Conservation (phyloP, 2,888 invertebrate species). For the Cephus nigrinus region DNA sequence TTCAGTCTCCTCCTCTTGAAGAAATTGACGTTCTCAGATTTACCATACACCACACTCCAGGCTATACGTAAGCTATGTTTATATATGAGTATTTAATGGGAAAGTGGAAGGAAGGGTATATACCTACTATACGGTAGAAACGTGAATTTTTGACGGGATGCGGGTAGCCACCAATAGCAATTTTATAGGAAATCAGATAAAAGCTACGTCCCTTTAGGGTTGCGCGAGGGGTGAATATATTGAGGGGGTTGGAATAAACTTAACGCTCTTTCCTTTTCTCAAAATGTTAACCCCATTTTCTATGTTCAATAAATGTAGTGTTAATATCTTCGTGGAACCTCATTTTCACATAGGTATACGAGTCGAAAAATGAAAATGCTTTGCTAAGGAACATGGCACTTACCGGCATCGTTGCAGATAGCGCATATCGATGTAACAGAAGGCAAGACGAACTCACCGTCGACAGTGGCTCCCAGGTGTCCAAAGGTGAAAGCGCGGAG, state of each 20-base stretch:
- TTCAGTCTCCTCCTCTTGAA: neutral
- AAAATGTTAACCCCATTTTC: neutral
- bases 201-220: slow-evolving; percentile 29
- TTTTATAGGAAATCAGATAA: slow-evolving; percentile 49
- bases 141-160: neutral
- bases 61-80: slow-evolving; percentile 25
- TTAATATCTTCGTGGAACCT: neutral
- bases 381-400: neutral
- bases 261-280: slow-evolving; percentile 9
- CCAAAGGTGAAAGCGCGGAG: neutral
- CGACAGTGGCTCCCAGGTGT: neutral
- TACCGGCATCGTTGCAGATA: neutral
- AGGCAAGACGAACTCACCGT: neutral
- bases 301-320: neutral
- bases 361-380: neutral
- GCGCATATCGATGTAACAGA: neutral
- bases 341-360: neutral
- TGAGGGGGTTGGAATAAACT: slow-evolving; percentile 4
- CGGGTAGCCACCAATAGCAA: slow-evolving; percentile 32
- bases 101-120: slow-evolving; percentile 19
- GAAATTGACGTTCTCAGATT: slow-evolving; percentile 3
- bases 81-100: slow-evolving; percentile 50
- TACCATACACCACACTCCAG: slow-evolving; percentile 15
- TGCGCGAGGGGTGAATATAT: slow-evolving; percentile 40
- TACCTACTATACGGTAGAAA: neutral